Evolutionary conservation across 1,140 invertebrate genomes (phyloP).

Genomic region (Leptinotarsa defecta): DNA sequence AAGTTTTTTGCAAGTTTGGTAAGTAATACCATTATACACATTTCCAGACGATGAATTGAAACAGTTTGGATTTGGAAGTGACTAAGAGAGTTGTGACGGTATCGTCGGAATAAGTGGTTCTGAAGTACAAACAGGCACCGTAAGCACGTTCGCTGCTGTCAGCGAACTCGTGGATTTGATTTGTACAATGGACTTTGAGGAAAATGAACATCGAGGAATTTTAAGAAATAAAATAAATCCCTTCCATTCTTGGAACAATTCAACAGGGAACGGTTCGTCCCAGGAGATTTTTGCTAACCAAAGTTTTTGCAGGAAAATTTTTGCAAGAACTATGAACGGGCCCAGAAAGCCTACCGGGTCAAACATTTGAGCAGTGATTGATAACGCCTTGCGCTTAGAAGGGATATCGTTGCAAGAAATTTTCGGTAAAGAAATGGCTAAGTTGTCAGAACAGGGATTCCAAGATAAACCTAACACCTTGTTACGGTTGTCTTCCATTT

Average conservation of each 20-base stretch:
- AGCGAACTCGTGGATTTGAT: slow-evolving; percentile 43
- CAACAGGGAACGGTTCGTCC: slow-evolving; percentile 33
- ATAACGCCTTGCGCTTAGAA: neutral
- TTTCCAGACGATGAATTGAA: slow-evolving; percentile 41
- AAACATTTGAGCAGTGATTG: slow-evolving; percentile 33
- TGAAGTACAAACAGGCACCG: slow-evolving; percentile 49
- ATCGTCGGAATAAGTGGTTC: slow-evolving; percentile 40
- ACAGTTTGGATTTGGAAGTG: slow-evolving; percentile 40
- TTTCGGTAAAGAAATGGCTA: slow-evolving; percentile 40
- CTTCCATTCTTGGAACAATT: slow-evolving; percentile 41
- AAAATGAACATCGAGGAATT: slow-evolving; percentile 21
- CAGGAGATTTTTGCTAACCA: slow-evolving; percentile 34
- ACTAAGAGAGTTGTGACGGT: slow-evolving; percentile 14
- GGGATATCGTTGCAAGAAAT: slow-evolving; percentile 35
- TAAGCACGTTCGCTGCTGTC: slow-evolving; percentile 48
- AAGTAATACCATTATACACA: slow-evolving; percentile 36
- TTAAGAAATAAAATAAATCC: slow-evolving; percentile 25
- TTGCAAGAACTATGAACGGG: slow-evolving; percentile 38
- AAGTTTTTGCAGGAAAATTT: slow-evolving; percentile 34
- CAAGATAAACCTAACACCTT: slow-evolving; percentile 23
- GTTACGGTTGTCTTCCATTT: neutral
- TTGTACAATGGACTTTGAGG: neutral
- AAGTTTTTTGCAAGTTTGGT: neutral
- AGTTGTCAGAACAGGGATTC: slow-evolving; percentile 12
- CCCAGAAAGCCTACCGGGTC: slow-evolving; percentile 42